Base-by-base conservation (phyloP, 37 sponge, comb jelly and placozoan species). In the Aplysina aerophoba region DNA sequence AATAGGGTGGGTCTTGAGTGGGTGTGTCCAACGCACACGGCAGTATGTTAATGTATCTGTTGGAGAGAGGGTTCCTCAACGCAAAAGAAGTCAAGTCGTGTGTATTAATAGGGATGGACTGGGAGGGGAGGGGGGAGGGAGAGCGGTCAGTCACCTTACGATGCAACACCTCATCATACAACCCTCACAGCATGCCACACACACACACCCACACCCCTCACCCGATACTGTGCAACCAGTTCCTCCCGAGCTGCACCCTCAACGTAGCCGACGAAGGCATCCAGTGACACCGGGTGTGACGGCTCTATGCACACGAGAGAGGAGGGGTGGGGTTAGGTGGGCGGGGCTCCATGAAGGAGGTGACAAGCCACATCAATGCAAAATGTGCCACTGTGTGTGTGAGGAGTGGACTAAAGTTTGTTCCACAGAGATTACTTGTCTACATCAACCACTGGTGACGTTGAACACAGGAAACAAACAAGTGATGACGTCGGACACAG, bases 41-140 rank as follows among this genome's bases (percentile, higher is more conserved):
- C 37, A 75, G 53, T 19, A 75, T 75, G 54, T 75, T 75, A 22
- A 21, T 50, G 53, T 75, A 75, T 31, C 78, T 31, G 37, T 75
- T 75, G 25, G 20, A 36, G 50, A 75, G 78, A 24, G 44, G 78
- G 54, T 75, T 75, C 78, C 39, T 75, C 44, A 75, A 25, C 17
- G 78, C 44, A 13, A n/a, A 24, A 4, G 78, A 53, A 1, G 50
- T 36, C n/a, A 75, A 44, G 54, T 75, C 78, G 4, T 40, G 78
- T 17, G 54, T 75, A 0, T 36, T 38, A 12, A 41, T n/a, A 25
- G 78, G 78, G 11, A 75, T 75, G 22, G 33, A 24, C 78, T 75
- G 78, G 33, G 4, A 11, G 64, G 24, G 64, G 33, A 28, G 28
- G 64, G 24, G 64, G 11, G 64, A 8, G 4, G 28, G 64, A 28